Evolutionary conservation across 2,888 invertebrate genomes (phyloP).

Genomic region (Chromoteleia sp.): DNA sequence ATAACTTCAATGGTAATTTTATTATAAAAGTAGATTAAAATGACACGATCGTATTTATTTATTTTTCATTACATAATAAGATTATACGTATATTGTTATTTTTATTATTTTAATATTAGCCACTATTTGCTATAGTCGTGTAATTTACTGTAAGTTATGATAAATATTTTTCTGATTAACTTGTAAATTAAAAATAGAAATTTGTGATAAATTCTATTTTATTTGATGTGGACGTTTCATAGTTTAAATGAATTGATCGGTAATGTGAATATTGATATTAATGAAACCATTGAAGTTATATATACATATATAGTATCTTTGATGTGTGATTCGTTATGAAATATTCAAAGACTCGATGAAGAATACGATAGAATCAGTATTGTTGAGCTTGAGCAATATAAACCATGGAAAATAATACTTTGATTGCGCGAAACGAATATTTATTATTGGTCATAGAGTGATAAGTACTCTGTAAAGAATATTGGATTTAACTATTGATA

Average conservation of each 20-base stretch:
- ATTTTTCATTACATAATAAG: background rate
- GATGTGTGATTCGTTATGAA: slow-evolving; percentile 11
- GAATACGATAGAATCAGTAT: slow-evolving; percentile 29
- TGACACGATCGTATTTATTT: background rate
- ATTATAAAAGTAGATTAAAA: background rate
- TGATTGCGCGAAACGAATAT: slow-evolving; percentile 25
- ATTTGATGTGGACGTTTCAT: too few species aligned
- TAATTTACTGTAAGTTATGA: background rate
- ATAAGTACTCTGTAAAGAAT: slow-evolving; percentile 26
- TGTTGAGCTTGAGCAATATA: slow-evolving; percentile 16
- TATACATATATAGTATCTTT: background rate
- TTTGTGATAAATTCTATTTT: background rate
- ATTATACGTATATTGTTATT: too few species aligned
- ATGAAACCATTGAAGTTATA: slow-evolving; percentile 3
- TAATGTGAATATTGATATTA: background rate
- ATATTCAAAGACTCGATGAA: slow-evolving; percentile 14
- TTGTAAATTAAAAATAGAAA: background rate
- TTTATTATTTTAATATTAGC: background rate
- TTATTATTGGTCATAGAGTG: slow-evolving; percentile 47
- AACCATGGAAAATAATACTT: slow-evolving; percentile 23
- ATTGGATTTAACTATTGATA: too few species aligned
- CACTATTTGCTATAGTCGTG: too few species aligned
- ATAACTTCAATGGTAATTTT: too few species aligned
- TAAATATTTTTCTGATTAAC: background rate
- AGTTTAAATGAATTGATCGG: too few species aligned